Evolutionary conservation across 2,888 invertebrate genomes (phyloP).

Genomic region (Parapristionchus giblindavisi): DNA sequence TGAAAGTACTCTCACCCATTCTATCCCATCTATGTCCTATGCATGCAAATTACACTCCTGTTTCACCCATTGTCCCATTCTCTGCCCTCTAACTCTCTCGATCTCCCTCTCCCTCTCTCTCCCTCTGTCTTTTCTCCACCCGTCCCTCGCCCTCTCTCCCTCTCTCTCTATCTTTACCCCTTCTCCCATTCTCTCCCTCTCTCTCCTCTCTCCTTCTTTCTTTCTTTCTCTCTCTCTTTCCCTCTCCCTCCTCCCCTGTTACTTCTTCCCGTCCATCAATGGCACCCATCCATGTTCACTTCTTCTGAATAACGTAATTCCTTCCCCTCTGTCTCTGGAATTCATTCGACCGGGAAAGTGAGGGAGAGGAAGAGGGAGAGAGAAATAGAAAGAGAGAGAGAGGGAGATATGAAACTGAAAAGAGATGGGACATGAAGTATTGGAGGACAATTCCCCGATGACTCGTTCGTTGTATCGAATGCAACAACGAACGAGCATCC

Average conservation of each 20-base stretch:
- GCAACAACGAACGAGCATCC: no score
- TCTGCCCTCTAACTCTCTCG: constrained; percentile 14
- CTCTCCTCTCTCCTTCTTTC: background rate
- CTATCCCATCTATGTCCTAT: background rate
- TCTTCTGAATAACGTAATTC: background rate
- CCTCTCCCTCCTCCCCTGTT: constrained; percentile 6
- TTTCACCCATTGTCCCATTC: no score
- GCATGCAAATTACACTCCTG: constrained; percentile 37
- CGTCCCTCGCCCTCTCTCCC: constrained; percentile 10
- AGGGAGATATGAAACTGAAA: background rate
- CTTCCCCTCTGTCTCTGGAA: background rate
- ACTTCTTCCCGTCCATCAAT: no score
- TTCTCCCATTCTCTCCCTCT: background rate
- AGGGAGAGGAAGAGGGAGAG: background rate
- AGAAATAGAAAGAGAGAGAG: background rate
- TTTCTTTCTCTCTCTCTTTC: background rate
- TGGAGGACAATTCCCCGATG: no score
- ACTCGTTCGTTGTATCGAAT: no score
- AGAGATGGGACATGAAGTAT: no score
- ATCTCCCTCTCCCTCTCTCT: constrained; percentile 23
- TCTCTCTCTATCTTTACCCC: constrained; percentile 3
- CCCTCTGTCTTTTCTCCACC: background rate
- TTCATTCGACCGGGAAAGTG: background rate
- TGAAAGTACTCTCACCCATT: background rate
- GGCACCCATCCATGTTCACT: background rate